These are phyloP conservation scores for Pomacea canaliculata DNA, from an alignment of 2,888 invertebrate species.

Conservation along the genomic window DNA sequence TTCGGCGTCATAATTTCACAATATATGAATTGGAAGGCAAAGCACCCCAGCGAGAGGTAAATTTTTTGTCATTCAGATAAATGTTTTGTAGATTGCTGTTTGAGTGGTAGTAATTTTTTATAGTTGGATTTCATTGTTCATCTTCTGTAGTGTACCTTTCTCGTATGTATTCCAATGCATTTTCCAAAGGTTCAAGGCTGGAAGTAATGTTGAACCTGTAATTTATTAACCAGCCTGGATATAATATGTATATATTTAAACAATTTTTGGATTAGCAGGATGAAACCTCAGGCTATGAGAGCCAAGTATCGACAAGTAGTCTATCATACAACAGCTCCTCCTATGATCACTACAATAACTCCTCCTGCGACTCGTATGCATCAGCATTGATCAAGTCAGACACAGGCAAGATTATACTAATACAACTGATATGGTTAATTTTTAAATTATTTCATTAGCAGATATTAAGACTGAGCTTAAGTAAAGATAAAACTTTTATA, in stretches of 20 bases:
- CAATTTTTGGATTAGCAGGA: constrained; percentile 10
- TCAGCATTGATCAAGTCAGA: constrained; percentile 68
- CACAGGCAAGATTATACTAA: constrained; percentile 62
- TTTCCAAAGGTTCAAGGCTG: no score
- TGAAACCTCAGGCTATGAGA: constrained; percentile 31
- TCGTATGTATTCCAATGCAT: no score
- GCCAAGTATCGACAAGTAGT: constrained; percentile 34
- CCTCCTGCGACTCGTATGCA: constrained; percentile 54
- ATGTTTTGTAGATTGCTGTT: no score
- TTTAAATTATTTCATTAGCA: no score
- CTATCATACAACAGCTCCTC: constrained; percentile 32
- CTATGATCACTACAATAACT: constrained; percentile 36
- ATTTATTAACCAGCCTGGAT: no score
- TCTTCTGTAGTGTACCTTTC: no score
- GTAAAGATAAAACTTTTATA: no score
- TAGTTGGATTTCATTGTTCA: no score
- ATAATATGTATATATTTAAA: not conserved
- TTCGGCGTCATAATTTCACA: constrained; percentile 62
- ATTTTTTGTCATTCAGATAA: not conserved
- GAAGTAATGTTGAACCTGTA: no score
- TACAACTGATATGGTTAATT: not conserved
- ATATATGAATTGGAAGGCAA: constrained; percentile 68
- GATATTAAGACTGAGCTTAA: no score
- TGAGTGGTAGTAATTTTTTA: no score
- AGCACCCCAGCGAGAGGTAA: constrained; percentile 58